Evolutionary conservation across 2,113 vertebrate genomes (phyloP).

Genomic region (Tichodroma muraria): DNA sequence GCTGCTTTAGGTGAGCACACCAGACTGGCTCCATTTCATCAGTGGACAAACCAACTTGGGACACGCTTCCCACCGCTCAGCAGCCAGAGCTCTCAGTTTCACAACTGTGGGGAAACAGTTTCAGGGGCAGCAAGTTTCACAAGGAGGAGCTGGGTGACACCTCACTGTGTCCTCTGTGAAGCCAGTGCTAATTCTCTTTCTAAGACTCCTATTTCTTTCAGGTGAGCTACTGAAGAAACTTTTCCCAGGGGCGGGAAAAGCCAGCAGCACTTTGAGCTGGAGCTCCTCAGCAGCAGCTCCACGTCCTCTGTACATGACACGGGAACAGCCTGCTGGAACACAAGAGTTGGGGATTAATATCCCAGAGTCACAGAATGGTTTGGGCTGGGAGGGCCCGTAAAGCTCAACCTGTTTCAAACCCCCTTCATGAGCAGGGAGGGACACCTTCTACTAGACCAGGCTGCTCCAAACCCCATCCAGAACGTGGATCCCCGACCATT

Average conservation of each 20-base stretch:
- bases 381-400: background rate
- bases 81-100: background rate
- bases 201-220: background rate
- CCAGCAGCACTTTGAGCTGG: background rate
- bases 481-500: rapidly evolving
- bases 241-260: rapidly evolving
- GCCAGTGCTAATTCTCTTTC: background rate
- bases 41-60: background rate
- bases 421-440: background rate
- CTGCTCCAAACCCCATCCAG: background rate
- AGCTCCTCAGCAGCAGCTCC: background rate
- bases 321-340: background rate
- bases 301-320: rapidly evolving
- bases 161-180: background rate
- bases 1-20: background rate
- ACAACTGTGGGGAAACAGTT: background rate
- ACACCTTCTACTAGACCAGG: background rate
- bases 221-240: background rate
- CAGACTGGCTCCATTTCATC: background rate
- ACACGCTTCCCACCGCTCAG: background rate
- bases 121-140: background rate
- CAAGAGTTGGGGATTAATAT: rapidly evolving
- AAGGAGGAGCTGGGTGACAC: background rate
- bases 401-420: background rate
- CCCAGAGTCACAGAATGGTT: background rate